Percentiles rank a stretch among this genome's conserved stretches.
These are phyloP conservation scores for Cygnus buccinator DNA, from an alignment of 2,113 vertebrate species.

Conservation along the genomic window DNA sequence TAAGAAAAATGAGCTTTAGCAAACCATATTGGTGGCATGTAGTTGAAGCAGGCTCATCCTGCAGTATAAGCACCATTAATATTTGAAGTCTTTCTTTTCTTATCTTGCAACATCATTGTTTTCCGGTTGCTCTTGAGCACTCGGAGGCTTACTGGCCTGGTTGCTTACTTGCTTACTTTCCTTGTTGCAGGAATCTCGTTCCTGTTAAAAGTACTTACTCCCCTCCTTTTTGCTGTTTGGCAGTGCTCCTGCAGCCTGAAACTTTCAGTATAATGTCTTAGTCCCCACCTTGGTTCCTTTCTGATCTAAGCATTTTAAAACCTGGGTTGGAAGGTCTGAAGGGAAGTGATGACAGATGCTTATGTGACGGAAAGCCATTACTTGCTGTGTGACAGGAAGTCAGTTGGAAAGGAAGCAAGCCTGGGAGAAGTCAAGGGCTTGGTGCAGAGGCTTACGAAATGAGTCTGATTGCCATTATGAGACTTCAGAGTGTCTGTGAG, in stretches of 20 bases:
- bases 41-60: neutral
- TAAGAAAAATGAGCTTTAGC: neutral
- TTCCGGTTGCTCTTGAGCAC: neutral
- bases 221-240: neutral
- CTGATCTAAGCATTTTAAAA: neutral
- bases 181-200: neutral
- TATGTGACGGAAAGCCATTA: rapidly evolving
- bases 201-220: neutral
- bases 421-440: neutral
- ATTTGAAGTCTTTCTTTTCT: neutral
- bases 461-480: neutral
- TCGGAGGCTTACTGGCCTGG: neutral
- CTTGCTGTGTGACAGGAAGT: neutral
- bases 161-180: neutral
- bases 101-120: rapidly evolving
- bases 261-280: rapidly evolving
- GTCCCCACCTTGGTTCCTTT: neutral
- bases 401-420: neutral
- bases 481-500: neutral
- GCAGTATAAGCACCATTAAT: rapidly evolving
- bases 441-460: neutral
- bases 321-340: neutral
- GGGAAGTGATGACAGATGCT: neutral
- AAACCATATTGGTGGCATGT: rapidly evolving
- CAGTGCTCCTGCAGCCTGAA: neutral